Evolutionary conservation across 1,140 invertebrate species (phyloP).

Genomic region (Microvelia longipes): DNA sequence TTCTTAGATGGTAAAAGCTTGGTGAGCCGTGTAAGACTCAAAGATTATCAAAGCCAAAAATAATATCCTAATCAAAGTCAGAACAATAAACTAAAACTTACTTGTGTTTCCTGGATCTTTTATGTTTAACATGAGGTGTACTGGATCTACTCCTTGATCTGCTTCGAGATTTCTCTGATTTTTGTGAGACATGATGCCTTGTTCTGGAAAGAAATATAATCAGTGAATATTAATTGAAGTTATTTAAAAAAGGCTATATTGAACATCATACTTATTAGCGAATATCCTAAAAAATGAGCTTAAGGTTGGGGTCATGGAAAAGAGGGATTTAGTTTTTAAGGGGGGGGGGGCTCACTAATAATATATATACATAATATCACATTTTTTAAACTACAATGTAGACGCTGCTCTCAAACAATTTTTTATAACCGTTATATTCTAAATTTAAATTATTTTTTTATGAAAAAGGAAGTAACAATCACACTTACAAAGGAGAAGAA

Average conservation of each 20-base stretch:
- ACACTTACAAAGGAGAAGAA: conserved; percentile 30
- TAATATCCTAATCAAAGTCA: too few relatives aligned
- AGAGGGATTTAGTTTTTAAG: neutral
- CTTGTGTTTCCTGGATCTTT: conserved; percentile 32
- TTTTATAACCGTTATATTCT: too few relatives aligned
- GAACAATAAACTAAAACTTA: too few relatives aligned
- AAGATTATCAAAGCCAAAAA: too few relatives aligned
- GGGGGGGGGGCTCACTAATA: neutral
- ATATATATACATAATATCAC: neutral
- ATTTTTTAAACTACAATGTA: neutral
- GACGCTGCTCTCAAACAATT: too few relatives aligned
- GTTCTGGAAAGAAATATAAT: conserved; percentile 29
- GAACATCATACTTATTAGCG: neutral
- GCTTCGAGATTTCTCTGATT: conserved; percentile 22
- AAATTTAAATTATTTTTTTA: too few relatives aligned
- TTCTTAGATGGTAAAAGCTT: too few relatives aligned
- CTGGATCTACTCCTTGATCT: conserved; percentile 34
- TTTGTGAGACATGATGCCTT: conserved; percentile 33
- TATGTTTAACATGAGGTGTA: conserved; percentile 32
- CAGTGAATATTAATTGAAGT: too few relatives aligned
- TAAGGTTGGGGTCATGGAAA: neutral
- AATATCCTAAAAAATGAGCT: neutral
- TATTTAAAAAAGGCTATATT: conserved; percentile 3
- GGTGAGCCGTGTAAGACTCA: too few relatives aligned
- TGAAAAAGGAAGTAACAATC: too few relatives aligned